These are phyloP conservation scores for Tetragonula clypearis DNA, from an alignment of 1,140 invertebrate genomes.

Conservation along the genomic window DNA sequence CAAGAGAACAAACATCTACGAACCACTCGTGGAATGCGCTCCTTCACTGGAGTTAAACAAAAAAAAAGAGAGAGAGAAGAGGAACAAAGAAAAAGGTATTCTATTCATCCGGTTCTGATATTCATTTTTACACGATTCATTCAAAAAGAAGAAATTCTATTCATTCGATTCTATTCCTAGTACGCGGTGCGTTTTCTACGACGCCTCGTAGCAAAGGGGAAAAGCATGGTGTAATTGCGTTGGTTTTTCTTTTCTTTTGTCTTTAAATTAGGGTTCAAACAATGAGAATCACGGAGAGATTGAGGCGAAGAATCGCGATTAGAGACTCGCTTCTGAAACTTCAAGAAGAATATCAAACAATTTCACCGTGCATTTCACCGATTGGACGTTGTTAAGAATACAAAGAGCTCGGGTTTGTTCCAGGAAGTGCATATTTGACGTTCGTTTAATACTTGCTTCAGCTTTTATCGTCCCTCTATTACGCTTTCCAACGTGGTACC, in stretches of 20 bases:
- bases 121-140: neutral
- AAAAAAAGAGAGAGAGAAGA: no score
- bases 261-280: neutral
- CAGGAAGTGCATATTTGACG: constrained; percentile 8
- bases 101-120: neutral
- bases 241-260: neutral
- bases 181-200: neutral
- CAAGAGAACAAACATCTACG: no score
- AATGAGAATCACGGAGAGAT: neutral
- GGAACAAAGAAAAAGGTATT: neutral
- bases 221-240: neutral
- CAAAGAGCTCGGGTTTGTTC: constrained; percentile 5
- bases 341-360: constrained; percentile 12
- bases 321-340: neutral
- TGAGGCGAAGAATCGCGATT: neutral
- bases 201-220: neutral
- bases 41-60: no score
- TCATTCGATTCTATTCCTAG: neutral
- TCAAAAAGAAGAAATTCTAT: no score
- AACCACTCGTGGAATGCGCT: no score
- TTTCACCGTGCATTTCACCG: constrained; percentile 15
- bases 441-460: constrained; percentile 10
- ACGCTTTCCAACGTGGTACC: neutral
- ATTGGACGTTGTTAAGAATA: constrained; percentile 22
- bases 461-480: neutral